Conservation (phyloP, 1,140 invertebrate genomes). For the Caenorhabditis inopinata region DNA sequence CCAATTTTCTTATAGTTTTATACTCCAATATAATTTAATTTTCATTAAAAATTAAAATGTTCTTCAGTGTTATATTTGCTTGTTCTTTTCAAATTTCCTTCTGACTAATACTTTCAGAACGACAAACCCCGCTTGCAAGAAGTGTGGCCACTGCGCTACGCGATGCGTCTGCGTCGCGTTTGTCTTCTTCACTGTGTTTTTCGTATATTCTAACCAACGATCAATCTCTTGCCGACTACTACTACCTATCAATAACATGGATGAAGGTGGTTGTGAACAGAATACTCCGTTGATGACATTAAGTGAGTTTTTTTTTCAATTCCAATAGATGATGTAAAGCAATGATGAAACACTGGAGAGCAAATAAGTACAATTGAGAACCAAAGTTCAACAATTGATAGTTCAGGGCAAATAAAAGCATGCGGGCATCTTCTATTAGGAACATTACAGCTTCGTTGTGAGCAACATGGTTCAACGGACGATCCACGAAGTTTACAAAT, state of each 20-base stretch:
- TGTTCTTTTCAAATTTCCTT: not conserved
- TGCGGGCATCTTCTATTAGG: not conserved
- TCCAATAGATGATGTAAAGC: no score
- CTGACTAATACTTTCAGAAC: no score
- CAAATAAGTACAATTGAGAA: no score
- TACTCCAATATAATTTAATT: no score
- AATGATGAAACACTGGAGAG: no score
- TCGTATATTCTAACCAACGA: not conserved
- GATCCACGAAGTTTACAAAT: conserved; percentile 22
- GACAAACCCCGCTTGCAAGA: not conserved
- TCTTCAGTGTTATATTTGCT: not conserved
- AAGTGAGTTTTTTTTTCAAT: not conserved
- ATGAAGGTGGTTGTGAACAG: not conserved
- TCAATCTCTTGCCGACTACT: not conserved
- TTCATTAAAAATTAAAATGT: no score
- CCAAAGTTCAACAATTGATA: not conserved
- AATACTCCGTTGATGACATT: not conserved
- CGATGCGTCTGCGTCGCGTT: conserved; percentile 2
- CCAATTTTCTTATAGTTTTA: no score
- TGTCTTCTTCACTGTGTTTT: not conserved
- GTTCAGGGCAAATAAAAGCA: conserved; percentile 1
- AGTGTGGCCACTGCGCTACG: not conserved
- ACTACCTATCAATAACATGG: not conserved
- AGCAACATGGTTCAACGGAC: not conserved
- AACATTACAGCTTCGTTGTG: not conserved